Base-by-base conservation (phyloP, 2,113 vertebrate species). In the Alectura lathami region DNA sequence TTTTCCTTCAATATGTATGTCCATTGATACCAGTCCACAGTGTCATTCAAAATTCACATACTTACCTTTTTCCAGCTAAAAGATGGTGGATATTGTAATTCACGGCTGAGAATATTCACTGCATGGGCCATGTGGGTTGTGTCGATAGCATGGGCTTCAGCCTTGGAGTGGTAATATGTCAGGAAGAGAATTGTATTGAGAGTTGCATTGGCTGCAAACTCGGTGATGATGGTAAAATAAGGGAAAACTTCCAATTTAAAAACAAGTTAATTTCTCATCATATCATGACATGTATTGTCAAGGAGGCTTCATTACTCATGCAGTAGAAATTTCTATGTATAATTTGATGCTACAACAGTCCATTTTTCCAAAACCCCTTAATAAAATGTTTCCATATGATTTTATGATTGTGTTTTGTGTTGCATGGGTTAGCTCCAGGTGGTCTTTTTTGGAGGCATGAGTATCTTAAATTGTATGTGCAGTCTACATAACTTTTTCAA, bases 401-500 rank as follows among this genome's bases (percentile, higher is more conserved):
- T 92, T 92, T 83, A 62, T 22, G 30, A 93, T 89, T 18, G 30
- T 88, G 60, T 79, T 92, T 93, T 93, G n/a, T 38, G 6, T 94
- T 86, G 57, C 34, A 59, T 77, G 79, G 36, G 59, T 62, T 91
- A 88, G 76, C 47, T 92, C 80, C 91, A 95, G 86, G 86, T 96
- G 73, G 34, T 92, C 54, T 74, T 85, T 88, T 89, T 92, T 80
- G 89, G 75, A 87, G 83, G 42, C 70, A 76, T 70, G 57, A 76
- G 48, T 89, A 80, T 94, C 59, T 95, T 57, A 83, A 94, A 88
- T 91, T 73, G 22, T 83, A 76, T 77, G 42, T 85, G 38, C 59
- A 36, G 53, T 82, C 74, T 85, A 70, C 59, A 30, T 56, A 88
- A 74, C 70, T 92, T 96, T 91, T 88, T 88, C 59, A 92, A 96